A percentile compares a stretch with the other conserved stretches of the same genome.
phyloP scores from a whole-genome alignment of 1,140 invertebrate genomes.

The Metopolophium dirhodum region DNA sequence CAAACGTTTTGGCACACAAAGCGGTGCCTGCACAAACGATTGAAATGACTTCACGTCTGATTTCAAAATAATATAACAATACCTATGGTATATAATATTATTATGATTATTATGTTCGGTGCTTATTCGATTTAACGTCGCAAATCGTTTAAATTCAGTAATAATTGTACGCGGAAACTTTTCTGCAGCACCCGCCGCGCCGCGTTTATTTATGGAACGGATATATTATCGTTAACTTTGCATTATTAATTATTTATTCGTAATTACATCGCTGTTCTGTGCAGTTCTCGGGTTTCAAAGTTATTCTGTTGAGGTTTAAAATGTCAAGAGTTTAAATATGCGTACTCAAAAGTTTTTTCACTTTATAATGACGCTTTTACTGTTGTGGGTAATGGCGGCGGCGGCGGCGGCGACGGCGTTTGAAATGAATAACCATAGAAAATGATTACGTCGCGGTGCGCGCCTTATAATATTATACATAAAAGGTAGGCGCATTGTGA shows the following conservation, averaged over 20 bases:
- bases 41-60: background rate
- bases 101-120: background rate
- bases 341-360: conserved; percentile 3
- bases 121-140: background rate
- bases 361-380: conserved; percentile 25
- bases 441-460: background rate
- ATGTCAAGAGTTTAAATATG: conserved; percentile 13
- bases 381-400: background rate
- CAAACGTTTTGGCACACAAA: background rate
- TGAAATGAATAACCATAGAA: conserved; percentile 13
- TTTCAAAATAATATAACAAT: background rate
- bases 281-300: background rate
- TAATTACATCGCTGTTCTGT: background rate
- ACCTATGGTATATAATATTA: background rate
- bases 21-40: too few species aligned
- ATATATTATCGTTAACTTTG: background rate
- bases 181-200: background rate
- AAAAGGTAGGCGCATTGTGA: background rate
- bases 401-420: background rate
- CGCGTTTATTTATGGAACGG: background rate
- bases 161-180: background rate
- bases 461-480: background rate
- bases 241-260: background rate
- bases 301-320: conserved; percentile 5
- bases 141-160: background rate